A percentile compares a stretch with the other conserved stretches of the same genome.
Conservation (phyloP, 2,113 vertebrate genomes). For the Oreochromis niloticus region DNA sequence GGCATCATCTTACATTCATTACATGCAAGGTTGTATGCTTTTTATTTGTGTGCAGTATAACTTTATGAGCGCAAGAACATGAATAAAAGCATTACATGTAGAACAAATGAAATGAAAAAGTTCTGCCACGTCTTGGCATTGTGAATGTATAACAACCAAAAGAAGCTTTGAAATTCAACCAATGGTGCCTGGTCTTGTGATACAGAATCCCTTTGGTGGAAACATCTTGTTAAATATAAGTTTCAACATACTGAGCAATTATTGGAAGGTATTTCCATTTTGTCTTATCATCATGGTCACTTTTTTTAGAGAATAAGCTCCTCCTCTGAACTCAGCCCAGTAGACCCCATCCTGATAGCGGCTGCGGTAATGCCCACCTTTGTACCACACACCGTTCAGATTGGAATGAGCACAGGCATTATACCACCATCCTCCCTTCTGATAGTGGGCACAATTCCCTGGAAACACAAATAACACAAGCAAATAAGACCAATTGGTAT, state of each 20-base stretch:
- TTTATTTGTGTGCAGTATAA: neutral
- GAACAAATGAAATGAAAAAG: neutral
- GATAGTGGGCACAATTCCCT: constrained; percentile 98
- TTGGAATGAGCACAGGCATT: constrained; percentile 98
- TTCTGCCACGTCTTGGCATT: neutral
- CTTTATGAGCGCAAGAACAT: neutral
- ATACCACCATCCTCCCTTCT: constrained; percentile 99
- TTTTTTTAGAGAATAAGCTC: constrained; percentile 93
- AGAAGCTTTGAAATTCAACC: neutral
- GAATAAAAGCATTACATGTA: neutral
- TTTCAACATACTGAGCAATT: neutral
- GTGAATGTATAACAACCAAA: neutral
- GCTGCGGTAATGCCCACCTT: constrained; percentile 95
- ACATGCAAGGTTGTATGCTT: neutral
- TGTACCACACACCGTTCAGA: constrained; percentile 96
- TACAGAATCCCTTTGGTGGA: neutral
- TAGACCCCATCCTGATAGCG: constrained; percentile 96
- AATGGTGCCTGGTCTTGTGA: neutral
- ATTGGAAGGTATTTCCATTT: constrained; percentile 92
- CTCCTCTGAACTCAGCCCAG: constrained; percentile 97
- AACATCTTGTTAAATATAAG: neutral
- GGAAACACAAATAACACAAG: neutral
- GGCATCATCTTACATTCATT: neutral
- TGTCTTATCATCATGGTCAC: constrained; percentile 98
- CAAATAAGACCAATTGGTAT: neutral